Evolutionary conservation across 2,797 vertebrate species (phyloP).

Genomic region (Bovichtus variegatus): DNA sequence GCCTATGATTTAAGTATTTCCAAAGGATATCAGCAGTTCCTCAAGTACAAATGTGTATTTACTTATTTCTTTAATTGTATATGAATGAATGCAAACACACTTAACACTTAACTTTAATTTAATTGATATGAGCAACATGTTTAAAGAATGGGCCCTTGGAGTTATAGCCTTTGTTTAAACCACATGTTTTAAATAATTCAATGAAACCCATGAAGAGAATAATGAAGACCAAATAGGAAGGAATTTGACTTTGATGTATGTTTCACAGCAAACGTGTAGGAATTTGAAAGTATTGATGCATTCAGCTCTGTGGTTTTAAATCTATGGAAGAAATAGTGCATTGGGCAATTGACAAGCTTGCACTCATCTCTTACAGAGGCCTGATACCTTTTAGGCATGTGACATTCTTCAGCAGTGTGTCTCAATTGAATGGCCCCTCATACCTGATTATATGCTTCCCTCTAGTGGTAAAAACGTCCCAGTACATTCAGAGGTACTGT

Average conservation of each 20-base stretch:
- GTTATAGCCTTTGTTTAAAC: neutral
- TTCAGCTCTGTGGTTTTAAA: neutral
- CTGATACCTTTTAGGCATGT: neutral
- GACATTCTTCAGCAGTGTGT: neutral
- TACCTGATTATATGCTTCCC: constrained; percentile 53
- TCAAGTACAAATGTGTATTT: neutral
- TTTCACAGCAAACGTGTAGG: neutral
- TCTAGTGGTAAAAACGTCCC: constrained; percentile 59
- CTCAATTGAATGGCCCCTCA: neutral
- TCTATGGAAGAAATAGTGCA: neutral
- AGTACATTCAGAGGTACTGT: constrained; percentile 11
- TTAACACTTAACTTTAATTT: neutral
- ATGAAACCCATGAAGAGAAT: neutral
- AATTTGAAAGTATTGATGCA: neutral
- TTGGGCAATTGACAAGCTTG: neutral
- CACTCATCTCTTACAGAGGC: neutral
- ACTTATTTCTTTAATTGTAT: neutral
- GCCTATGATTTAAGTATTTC: neutral
- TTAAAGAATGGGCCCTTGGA: neutral
- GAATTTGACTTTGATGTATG: neutral
- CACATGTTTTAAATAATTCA: neutral
- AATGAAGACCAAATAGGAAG: neutral
- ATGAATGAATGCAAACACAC: neutral
- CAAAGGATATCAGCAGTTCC: neutral
- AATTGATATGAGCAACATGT: neutral